These are phyloP conservation scores for Ataeniobius toweri DNA, from an alignment of 2,797 vertebrate species.

Conservation along the genomic window DNA sequence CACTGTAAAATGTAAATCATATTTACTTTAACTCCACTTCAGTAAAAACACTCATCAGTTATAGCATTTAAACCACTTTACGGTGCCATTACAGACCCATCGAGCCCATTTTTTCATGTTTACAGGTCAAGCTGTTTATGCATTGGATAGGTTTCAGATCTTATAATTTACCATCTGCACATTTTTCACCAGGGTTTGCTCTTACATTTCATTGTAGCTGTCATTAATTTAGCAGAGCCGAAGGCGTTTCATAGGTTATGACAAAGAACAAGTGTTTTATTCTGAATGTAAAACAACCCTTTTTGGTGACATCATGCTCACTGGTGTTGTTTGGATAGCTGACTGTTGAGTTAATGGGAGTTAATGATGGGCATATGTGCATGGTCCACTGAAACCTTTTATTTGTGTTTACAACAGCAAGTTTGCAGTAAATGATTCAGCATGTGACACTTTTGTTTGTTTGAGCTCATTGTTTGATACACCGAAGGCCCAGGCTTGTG, in stretches of 20 bases:
- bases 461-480: conserved; percentile 65
- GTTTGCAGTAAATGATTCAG: conserved; percentile 53
- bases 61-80: not conserved
- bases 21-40: not conserved
- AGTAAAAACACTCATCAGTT: not conserved
- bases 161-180: conserved; percentile 7
- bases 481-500: conserved; percentile 38
- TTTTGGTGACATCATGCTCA: conserved; percentile 60
- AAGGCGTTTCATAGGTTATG: conserved; percentile 25
- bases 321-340: conserved; percentile 43
- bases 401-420: conserved; percentile 58
- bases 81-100: not conserved
- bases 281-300: conserved; percentile 37
- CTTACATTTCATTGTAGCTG: not conserved
- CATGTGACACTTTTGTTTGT: conserved; percentile 37
- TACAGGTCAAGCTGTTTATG: conserved; percentile 2
- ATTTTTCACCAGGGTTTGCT: conserved; percentile 11
- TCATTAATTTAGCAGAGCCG: conserved; percentile 23
- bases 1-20: not conserved
- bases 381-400: conserved; percentile 47
- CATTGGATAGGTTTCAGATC: conserved; percentile 1
- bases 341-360: conserved; percentile 25
- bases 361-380: conserved; percentile 46
- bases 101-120: not conserved
- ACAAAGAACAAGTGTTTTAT: conserved; percentile 26